Evolutionary conservation across 2,797 vertebrate genomes (phyloP), one percentile per base, ranked within the genome.

Genomic region (Jordanella pulchra): DNA sequence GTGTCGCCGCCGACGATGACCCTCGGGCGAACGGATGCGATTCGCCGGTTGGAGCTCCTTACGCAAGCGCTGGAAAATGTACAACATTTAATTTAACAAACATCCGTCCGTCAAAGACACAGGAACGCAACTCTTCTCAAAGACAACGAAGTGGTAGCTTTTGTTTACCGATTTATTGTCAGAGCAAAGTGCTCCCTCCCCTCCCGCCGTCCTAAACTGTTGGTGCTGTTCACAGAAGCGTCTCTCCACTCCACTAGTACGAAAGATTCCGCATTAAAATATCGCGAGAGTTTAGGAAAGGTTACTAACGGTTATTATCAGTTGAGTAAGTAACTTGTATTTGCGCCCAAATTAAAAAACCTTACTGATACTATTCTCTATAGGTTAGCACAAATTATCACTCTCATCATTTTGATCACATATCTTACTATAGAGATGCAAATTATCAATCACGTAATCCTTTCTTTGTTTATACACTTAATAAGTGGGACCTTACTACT

Each of bases 281-380:
- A 92, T 94, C 95, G 95, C 95, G 93, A 93, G 91, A 93, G 17
- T 77, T 87, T 15, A 1, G 0, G 3, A 13, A 30, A 77, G 78
- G 80, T 85, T 86, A 89, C 77, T 64, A 45, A 78, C 73, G 80
- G 79, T 72, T 7, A 32, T 42, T 17, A 25, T 7, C 60, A 15
- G 7, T 63, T n/a, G 9, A 23, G 35, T 44, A 25, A 42, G 32
- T n/a, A 39, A 35, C 30, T 39, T 4, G 3, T 30, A 60, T 23
- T 60, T 39, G 15, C 17, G 15, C 17, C 17, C 17, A 3, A 18
- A 18, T 48, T 4, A 35, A 7, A 35, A 56, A 5, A n/a, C 21
- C 13, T 4, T 39, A 39, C 23, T 61, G 35, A 5, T 39, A 39
- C 12, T 60, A 18, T 58, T 58, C 14, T 4, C 39, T 12, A 5